A percentile compares a stretch with the other conserved stretches of the same genome.
Evolutionary conservation across 2,888 invertebrate species (phyloP).

Genomic region (Synanthedon tipuliformis): DNA sequence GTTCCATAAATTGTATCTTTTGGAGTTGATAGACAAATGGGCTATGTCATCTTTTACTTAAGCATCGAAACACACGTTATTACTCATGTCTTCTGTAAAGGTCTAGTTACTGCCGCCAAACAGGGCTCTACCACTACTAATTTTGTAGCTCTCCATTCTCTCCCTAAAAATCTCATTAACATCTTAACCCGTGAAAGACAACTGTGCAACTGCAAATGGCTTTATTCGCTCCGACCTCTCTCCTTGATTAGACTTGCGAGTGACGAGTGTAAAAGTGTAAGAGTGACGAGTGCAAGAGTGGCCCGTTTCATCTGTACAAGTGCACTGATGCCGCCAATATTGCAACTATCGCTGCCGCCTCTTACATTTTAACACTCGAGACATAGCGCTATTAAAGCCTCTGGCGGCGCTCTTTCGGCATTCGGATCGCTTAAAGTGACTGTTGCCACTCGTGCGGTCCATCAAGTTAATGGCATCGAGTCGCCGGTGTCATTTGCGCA

Average conservation of each 20-base stretch:
- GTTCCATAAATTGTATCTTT: too few relatives aligned
- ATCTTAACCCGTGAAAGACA: too few relatives aligned
- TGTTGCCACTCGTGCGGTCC: conserved; percentile 7
- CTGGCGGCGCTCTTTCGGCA: neutral
- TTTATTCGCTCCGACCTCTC: neutral
- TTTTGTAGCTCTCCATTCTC: too few relatives aligned
- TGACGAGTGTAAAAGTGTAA: neutral
- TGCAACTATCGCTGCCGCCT: neutral
- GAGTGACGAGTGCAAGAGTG: neutral
- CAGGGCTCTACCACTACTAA: too few relatives aligned
- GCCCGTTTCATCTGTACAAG: neutral
- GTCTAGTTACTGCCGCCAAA: too few relatives aligned
- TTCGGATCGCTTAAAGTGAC: neutral
- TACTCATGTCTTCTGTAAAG: too few relatives aligned
- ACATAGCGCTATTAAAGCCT: neutral
- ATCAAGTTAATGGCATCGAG: conserved; percentile 35
- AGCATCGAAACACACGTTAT: too few relatives aligned
- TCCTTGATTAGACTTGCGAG: neutral
- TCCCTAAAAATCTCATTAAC: too few relatives aligned
- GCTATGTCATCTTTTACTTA: too few relatives aligned
- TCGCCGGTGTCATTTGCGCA: conserved; percentile 29
- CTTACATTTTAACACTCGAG: neutral
- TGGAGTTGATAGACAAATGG: too few relatives aligned
- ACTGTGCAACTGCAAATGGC: neutral
- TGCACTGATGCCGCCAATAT: neutral